phyloP scores from a whole-genome alignment of 1,140 invertebrate genomes.

The Lasioglossum baleicum region DNA sequence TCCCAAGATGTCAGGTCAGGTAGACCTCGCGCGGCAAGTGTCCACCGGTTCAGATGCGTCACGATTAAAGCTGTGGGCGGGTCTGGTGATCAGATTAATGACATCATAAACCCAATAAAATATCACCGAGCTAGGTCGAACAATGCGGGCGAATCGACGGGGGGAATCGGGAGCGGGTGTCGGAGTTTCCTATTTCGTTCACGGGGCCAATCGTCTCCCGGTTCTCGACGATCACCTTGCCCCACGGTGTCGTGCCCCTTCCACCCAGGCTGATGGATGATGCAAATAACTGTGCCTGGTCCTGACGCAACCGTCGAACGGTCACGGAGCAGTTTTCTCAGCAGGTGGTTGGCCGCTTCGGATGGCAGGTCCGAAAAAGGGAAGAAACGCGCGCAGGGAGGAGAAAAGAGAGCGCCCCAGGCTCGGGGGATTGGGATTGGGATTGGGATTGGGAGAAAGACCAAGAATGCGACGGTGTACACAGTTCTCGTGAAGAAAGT shows the following conservation, averaged over 20 bases:
- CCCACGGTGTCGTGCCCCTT: neutral
- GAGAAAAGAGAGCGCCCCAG: conserved; percentile 29
- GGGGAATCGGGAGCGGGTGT: conserved; percentile 56
- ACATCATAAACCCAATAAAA: conserved; percentile 78
- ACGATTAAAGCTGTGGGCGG: conserved; percentile 73
- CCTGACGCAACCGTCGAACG: conserved; percentile 66
- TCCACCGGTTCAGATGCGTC: conserved; percentile 63
- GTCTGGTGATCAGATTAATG: conserved; percentile 75
- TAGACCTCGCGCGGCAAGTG: conserved; percentile 44
- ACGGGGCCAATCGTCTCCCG: neutral
- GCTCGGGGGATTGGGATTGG: neutral
- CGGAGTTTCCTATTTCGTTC: conserved; percentile 14
- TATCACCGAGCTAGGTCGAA: conserved; percentile 68
- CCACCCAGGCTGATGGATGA: conserved; percentile 73
- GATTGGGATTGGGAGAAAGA: neutral
- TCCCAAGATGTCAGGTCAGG: conserved; percentile 62
- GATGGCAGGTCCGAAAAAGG: conserved; percentile 56
- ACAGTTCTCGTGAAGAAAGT: conserved; percentile 36
- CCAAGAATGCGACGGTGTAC: conserved; percentile 26
- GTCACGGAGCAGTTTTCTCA: conserved; percentile 72
- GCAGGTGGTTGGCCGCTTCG: conserved; percentile 69
- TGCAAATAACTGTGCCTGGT: conserved; percentile 73
- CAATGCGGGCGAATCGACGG: conserved; percentile 67
- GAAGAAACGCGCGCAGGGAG: conserved; percentile 36
- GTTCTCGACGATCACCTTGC: conserved; percentile 20